Percentiles rank a stretch among this genome's conserved stretches.
Conservation (phyloP, 35 echinoderm and acorn worm species). For the Apostichopus californicus region DNA sequence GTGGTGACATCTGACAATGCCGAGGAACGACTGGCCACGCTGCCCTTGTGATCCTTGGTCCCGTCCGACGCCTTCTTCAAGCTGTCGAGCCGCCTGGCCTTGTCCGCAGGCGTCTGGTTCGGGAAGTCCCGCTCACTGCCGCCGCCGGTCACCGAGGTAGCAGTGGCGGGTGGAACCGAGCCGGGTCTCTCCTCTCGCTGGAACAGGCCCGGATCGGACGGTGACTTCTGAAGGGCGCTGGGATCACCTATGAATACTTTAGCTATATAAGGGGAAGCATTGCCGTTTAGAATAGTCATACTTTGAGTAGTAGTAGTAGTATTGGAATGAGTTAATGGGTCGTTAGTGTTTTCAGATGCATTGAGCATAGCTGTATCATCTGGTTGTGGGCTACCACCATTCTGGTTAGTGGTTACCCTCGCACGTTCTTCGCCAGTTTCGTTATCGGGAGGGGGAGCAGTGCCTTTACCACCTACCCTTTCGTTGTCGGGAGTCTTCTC, state of each 20-base stretch:
- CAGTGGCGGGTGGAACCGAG: not conserved
- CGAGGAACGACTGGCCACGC: constrained; percentile 28
- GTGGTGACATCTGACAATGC: not conserved
- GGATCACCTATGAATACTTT: constrained; percentile 28
- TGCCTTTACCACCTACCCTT: constrained; percentile 32
- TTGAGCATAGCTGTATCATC: constrained; percentile 11
- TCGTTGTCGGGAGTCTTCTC: constrained; percentile 16
- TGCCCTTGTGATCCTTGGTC: constrained; percentile 11
- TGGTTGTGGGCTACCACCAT: not conserved
- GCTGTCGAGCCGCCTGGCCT: constrained; percentile 1
- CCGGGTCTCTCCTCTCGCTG: not conserved
- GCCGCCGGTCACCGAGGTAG: not conserved
- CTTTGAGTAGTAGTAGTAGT: constrained; percentile 3
- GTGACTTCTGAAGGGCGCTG: constrained; percentile 31
- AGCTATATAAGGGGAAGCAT: not conserved
- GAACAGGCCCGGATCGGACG: constrained; percentile 20
- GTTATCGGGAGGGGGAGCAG: constrained; percentile 17
- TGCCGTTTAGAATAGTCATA: not conserved
- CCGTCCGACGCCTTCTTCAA: constrained; percentile 26
- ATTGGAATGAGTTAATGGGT: constrained; percentile 37
- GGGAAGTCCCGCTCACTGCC: not conserved
- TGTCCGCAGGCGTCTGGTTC: not conserved
- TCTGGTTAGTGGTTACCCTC: constrained; percentile 19
- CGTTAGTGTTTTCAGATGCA: constrained; percentile 25
- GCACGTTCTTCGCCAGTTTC: constrained; percentile 3